A percentile compares a stretch with the other conserved stretches of the same genome.
Evolutionary conservation across 2,113 vertebrate species (phyloP).

Genomic region (Pogonocichla stellata): DNA sequence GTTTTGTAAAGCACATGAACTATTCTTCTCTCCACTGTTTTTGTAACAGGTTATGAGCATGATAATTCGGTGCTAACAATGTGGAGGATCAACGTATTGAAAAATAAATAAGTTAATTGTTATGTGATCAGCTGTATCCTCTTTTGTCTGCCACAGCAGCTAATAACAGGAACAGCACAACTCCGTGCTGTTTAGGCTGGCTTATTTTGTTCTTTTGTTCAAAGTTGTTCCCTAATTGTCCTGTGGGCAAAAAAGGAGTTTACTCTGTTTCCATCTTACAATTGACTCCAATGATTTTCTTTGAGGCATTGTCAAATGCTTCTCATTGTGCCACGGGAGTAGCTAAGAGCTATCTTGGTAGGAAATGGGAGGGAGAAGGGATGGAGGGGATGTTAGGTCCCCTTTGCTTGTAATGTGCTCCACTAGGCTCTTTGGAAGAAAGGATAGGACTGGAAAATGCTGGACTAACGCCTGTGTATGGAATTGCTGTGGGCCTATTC

Average conservation of each 20-base stretch:
- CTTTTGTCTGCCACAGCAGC: neutral
- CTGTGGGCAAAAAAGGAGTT: neutral
- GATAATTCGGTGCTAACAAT: neutral
- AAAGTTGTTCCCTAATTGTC: neutral
- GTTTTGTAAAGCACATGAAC: neutral
- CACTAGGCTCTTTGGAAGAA: neutral
- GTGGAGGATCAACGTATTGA: neutral
- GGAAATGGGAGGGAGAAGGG: neutral
- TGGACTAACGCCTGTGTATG: neutral
- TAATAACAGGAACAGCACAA: neutral
- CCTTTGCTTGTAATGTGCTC: neutral
- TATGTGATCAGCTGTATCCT: neutral
- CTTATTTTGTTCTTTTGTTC: neutral
- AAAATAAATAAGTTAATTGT: neutral
- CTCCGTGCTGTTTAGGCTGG: neutral
- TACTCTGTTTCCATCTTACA: neutral
- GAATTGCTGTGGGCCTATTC: neutral
- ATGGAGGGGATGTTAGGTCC: neutral
- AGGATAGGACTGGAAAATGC: neutral
- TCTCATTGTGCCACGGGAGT: neutral
- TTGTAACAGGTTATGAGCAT: neutral
- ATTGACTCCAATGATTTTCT: neutral
- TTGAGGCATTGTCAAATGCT: neutral
- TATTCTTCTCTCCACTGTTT: neutral
- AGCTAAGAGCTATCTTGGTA: neutral